phyloP scores from a whole-genome alignment of 2,113 vertebrate species.

The Alligator sinensis region DNA sequence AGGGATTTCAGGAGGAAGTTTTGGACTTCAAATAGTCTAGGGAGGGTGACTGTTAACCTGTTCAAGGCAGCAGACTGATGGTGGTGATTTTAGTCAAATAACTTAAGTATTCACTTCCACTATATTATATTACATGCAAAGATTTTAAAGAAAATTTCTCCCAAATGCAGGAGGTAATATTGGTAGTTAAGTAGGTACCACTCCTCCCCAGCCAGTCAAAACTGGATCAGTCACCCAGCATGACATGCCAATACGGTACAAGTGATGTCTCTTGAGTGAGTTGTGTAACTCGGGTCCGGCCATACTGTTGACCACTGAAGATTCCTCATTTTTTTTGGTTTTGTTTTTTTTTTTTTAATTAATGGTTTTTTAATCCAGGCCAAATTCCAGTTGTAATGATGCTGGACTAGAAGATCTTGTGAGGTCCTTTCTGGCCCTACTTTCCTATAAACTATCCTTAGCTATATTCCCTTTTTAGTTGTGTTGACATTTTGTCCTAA shows the following conservation, averaged over 20 bases:
- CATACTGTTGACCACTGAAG: not conserved
- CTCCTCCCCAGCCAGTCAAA: not conserved
- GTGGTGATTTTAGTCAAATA: not conserved
- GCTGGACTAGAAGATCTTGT: no score
- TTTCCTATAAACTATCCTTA: not conserved
- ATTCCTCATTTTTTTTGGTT: not conserved
- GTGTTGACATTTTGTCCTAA: not conserved
- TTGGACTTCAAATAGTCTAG: not conserved
- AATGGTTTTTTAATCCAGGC: not conserved
- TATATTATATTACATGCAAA: not conserved
- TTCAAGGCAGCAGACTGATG: not conserved
- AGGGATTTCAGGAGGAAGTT: not conserved
- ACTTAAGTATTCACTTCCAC: slow-evolving; percentile 1
- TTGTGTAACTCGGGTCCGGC: not conserved
- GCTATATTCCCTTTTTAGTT: not conserved
- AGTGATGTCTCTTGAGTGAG: not conserved
- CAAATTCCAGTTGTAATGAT: not conserved
- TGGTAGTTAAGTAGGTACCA: not conserved
- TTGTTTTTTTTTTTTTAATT: not conserved
- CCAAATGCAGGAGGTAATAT: not conserved
- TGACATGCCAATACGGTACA: not conserved
- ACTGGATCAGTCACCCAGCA: not conserved
- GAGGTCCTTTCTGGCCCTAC: no score
- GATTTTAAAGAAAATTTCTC: not conserved
- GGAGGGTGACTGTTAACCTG: not conserved